These are phyloP conservation scores for Cynoglossus semilaevis DNA, from an alignment of 2,113 vertebrate species.

Conservation along the genomic window DNA sequence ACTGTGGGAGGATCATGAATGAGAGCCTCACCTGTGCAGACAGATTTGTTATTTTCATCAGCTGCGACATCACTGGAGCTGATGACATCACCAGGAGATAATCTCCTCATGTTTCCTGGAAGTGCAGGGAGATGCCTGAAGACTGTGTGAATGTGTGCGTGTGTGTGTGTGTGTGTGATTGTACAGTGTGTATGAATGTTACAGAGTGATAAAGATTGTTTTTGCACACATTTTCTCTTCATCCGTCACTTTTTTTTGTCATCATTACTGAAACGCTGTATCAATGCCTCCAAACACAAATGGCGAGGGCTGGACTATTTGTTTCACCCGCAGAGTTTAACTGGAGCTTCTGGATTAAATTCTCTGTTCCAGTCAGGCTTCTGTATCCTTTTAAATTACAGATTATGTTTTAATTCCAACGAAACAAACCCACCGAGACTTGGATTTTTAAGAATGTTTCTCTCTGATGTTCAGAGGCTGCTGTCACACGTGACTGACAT, in stretches of 20 bases:
- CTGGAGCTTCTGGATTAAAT: conserved; percentile 32
- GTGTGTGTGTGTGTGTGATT: conserved; percentile 1
- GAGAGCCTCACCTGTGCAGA: conserved; percentile 58
- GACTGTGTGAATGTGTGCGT: background rate
- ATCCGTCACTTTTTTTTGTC: conserved; percentile 24
- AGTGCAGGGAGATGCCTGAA: conserved; percentile 26
- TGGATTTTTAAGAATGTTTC: conserved; percentile 49
- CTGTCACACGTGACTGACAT: conserved; percentile 40
- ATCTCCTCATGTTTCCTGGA: conserved; percentile 37
- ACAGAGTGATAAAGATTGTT: background rate
- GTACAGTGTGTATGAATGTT: conserved; percentile 42
- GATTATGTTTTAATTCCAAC: conserved; percentile 37
- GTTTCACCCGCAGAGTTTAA: conserved; percentile 10
- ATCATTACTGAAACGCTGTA: conserved; percentile 48
- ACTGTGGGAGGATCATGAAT: conserved; percentile 52
- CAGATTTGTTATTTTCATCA: conserved; percentile 53
- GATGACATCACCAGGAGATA: conserved; percentile 69
- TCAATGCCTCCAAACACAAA: conserved; percentile 19
- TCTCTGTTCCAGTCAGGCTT: conserved; percentile 48
- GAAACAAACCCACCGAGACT: conserved; percentile 40
- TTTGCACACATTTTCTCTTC: conserved; percentile 19
- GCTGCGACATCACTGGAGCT: conserved; percentile 56
- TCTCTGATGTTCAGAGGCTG: conserved; percentile 25
- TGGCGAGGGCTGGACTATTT: conserved; percentile 19
- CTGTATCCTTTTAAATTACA: conserved; percentile 26